Evolutionary conservation across 2,888 invertebrate genomes (phyloP), one percentile per base, ranked within the genome.

Genomic region (Stenchaetothrips biformis): DNA sequence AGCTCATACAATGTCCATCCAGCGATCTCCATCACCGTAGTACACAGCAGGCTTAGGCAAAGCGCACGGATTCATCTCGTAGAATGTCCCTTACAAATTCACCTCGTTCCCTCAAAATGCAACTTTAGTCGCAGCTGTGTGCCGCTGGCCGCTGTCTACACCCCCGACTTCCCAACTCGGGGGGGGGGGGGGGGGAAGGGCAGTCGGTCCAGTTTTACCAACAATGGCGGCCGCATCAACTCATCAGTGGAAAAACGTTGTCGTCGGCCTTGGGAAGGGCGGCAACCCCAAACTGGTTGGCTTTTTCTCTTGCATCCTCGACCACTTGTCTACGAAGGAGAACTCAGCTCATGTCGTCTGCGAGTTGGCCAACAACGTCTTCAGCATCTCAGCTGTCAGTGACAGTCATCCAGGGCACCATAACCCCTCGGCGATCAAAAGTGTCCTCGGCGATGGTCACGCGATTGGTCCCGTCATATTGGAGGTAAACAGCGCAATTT

Each of bases 331-430:
- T 11, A 37, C 21, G 6, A 79, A 79, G 37, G 59, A n/a, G 11
- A 48, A 78, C n/a, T 78, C 78, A 6, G 48, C 49, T 4, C 37
- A 37, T 37, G 67, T 78, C 49, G 13, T 78, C 49, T 78, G 48
- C 49, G 48, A 78, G 49, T 9, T 78, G 49, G 49, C 48, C 49
- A 78, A 78, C n/a, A 48, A 78, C 37, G 49, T 78, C 49, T 78
- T 78, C 21, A 74, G 67, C 25, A 74, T 74, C 25, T 74, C 67
- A 25, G 11, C 67, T 74, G n/a, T 21, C 21, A 21, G n/a, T 21
- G 67, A 67, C 67, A 21, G 67, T 67, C 67, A n/a, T 21, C n/a
- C 18, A 9, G 67, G 67, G 67, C 67, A 74, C 25, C 67, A 74
- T 74, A 74, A 74, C 67, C 67, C 25, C 9, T 25, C 25, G 67